Evolutionary conservation across 2,888 invertebrate species (phyloP).

Genomic region (Perdita meconis): DNA sequence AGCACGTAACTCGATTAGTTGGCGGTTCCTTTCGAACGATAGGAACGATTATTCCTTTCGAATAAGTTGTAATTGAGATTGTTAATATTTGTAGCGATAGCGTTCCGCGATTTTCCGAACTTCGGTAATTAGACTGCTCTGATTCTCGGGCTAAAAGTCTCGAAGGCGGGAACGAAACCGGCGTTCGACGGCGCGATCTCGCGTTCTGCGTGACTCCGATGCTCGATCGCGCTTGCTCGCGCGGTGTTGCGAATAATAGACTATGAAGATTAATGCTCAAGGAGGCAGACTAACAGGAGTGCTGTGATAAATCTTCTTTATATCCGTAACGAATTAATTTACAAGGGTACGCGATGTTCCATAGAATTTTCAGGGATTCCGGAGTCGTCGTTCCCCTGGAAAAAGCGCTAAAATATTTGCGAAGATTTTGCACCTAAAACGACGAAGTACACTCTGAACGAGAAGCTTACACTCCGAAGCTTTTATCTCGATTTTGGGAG

Average conservation of each 20-base stretch:
- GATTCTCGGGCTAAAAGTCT: not conserved
- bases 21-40: too few species aligned
- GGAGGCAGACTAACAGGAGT: constrained; percentile 1
- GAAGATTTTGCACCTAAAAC: not conserved
- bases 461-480: not conserved
- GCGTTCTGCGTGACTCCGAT: not conserved
- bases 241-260: constrained; percentile 11
- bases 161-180: too few species aligned
- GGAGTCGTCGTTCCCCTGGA: too few species aligned
- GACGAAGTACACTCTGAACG: not conserved
- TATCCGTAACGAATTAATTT: constrained; percentile 18
- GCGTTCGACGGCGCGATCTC: too few species aligned
- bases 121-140: not conserved
- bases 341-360: not conserved
- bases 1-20: not conserved
- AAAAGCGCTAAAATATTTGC: constrained; percentile 6
- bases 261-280: not conserved
- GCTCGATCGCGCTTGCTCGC: not conserved
- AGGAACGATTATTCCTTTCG: not conserved
- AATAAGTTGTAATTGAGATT: not conserved
- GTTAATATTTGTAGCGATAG: not conserved
- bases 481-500: constrained; percentile 22
- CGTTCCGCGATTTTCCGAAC: not conserved
- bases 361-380: not conserved
- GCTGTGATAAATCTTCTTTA: not conserved